phyloP scores from a whole-genome alignment of 1,140 invertebrate species.

The Eupeodes corollae region DNA sequence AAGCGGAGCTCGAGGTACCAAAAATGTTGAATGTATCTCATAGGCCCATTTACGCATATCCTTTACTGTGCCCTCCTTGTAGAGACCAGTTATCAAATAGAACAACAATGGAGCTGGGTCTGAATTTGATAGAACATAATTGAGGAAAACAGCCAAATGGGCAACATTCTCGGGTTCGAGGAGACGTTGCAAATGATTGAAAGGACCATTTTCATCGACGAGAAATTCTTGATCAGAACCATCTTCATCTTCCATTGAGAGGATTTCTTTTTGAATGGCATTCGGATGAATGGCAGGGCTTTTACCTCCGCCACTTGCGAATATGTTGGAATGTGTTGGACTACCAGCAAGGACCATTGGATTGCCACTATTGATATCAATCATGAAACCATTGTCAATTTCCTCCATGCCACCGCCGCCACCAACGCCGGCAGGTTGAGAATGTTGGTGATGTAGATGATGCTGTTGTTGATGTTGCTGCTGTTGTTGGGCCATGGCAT shows the following conservation, averaged over 20 bases:
- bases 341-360: not conserved
- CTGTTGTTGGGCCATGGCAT: constrained; percentile 2
- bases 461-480: no score
- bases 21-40: constrained; percentile 93
- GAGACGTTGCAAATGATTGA: constrained; percentile 58
- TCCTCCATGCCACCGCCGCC: not conserved
- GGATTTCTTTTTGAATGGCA: constrained; percentile 61
- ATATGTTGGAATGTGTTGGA: constrained; percentile 2
- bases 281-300: constrained; percentile 14
- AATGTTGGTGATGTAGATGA: no score
- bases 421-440: not conserved
- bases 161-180: constrained; percentile 57
- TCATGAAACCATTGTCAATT: not conserved
- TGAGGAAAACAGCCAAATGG: constrained; percentile 79
- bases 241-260: constrained; percentile 91
- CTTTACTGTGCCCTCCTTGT: constrained; percentile 72
- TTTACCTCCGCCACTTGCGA: constrained; percentile 21
- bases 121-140: constrained; percentile 75
- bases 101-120: constrained; percentile 78
- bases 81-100: constrained; percentile 75
- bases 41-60: constrained; percentile 94
- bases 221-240: constrained; percentile 72
- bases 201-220: constrained; percentile 68
- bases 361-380: not conserved
- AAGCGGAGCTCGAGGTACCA: constrained; percentile 79